phyloP scores from a whole-genome alignment of 2,797 vertebrate genomes.

The Trichosurus vulpecula region DNA sequence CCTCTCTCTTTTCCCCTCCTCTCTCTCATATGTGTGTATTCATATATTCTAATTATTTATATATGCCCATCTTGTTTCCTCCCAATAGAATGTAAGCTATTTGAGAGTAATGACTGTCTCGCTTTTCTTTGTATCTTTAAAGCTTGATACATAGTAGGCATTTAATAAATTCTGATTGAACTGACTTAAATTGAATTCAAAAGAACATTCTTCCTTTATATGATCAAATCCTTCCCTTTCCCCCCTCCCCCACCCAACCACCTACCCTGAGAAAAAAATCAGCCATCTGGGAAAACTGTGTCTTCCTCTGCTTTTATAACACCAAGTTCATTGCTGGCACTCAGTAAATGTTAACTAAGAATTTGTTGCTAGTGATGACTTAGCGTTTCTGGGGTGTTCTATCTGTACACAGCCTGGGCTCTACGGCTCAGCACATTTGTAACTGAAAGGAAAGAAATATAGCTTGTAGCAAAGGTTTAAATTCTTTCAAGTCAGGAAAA shows the following conservation, averaged over 20 bases:
- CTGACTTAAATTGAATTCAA: not conserved
- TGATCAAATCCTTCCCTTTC: not conserved
- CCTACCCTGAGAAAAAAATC: not conserved
- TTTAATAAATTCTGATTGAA: not conserved
- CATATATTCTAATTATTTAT: not conserved
- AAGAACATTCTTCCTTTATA: not conserved
- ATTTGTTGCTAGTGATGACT: slow-evolving; percentile 46
- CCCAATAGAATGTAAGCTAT: not conserved
- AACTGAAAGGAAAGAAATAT: slow-evolving; percentile 49
- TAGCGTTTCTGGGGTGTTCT: slow-evolving; percentile 44
- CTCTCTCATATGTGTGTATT: not conserved
- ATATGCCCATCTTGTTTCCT: not conserved
- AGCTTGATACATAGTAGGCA: not conserved
- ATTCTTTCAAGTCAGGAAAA: slow-evolving; percentile 26
- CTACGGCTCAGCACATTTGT: slow-evolving; percentile 21
- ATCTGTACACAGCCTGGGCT: slow-evolving; percentile 10
- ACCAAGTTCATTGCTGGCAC: slow-evolving; percentile 33
- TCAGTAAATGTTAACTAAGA: slow-evolving; percentile 59
- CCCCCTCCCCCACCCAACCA: not conserved
- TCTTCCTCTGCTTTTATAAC: slow-evolving; percentile 51
- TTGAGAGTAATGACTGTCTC: not conserved
- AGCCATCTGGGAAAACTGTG: slow-evolving; percentile 4
- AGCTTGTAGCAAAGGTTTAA: slow-evolving; percentile 32
- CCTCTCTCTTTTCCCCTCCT: too few relatives aligned
- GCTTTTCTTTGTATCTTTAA: not conserved